Base-by-base conservation (phyloP, 2,797 vertebrate species). In the Salmo trutta region DNA sequence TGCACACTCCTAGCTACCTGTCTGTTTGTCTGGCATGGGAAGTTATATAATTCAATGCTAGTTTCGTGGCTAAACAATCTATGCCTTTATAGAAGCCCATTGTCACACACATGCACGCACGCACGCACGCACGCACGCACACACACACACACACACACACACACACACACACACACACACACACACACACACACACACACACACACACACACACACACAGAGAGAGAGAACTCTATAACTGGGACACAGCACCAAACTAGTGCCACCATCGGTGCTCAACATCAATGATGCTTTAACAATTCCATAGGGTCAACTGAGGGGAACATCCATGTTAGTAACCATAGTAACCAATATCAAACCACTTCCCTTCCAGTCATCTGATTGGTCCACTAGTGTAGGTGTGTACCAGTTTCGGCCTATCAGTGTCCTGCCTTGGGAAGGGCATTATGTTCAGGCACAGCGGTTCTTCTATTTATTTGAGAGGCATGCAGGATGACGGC, bases 401-500 rank as follows among this genome's bases (percentile, higher is more conserved):
- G 5, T 73, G 29, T 56, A 74, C 36, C 31, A 15, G 31, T 14
- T 7, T 19, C 12, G 33, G 12, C 33, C 52, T 19, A 73, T 73
- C 52, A 31, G 27, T 4, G 17, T 53, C 53, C 52, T 31, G 29
- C 52, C 29, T 5, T 56, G 27, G 59, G 19, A 64, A 33, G 59
- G 66, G 12, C 65, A 15, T 54, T 12, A 59, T 69, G 15, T 21
- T 67, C 29, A 78, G 41, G 54, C 17, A 83, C 14, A 84, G 76
- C 52, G 16, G 71, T 31, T 75, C 74, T 16, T 64, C 59, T 24
- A 64, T 64, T 8, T 24, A 76, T 70, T 82, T 77, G 71, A 87
- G 80, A 80, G 85, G 77, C 82, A 64, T 84, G 75, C 80, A 79
- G 79, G 77, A 79, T 77, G 71, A 79, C 29, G 8, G 74, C 69